Percentiles rank a stretch among this genome's conserved stretches.
phyloP scores from a whole-genome alignment of 2,888 invertebrate genomes.

The Thyatira batis region DNA sequence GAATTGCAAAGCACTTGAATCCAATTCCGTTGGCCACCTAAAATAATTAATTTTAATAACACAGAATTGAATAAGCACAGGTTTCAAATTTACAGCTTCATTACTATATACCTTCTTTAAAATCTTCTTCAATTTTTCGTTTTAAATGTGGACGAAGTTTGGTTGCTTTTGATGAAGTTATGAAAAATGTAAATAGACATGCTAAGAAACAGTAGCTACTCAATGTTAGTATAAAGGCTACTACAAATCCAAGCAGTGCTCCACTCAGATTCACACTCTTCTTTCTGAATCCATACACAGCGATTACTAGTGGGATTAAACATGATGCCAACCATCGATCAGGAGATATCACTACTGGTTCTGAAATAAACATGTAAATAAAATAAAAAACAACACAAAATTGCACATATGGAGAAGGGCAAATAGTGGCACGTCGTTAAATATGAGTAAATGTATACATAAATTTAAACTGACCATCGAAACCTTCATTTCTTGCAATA shows the following conservation, averaged over 20 bases:
- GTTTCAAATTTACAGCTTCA: too few species aligned
- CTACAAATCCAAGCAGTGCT: slow-evolving; percentile 85
- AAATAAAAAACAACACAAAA: slow-evolving; percentile 12
- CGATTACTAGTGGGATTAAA: slow-evolving; percentile 84
- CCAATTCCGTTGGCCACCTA: slow-evolving; percentile 94
- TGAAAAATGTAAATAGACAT: slow-evolving; percentile 88
- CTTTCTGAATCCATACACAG: slow-evolving; percentile 85
- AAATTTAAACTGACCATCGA: slow-evolving; percentile 79
- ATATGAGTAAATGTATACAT: slow-evolving; percentile 6
- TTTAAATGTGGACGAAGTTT: slow-evolving; percentile 87
- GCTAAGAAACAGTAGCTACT: slow-evolving; percentile 90
- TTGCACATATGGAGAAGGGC: not conserved
- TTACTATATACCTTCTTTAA: slow-evolving; percentile 86
- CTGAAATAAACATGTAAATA: slow-evolving; percentile 59
- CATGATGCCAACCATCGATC: slow-evolving; percentile 85
- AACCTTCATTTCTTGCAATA: slow-evolving; percentile 70
- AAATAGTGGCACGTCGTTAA: not conserved
- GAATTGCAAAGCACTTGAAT: slow-evolving; percentile 94
- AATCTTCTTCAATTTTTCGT: slow-evolving; percentile 87
- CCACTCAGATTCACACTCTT: slow-evolving; percentile 88
- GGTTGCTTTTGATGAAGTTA: slow-evolving; percentile 91
- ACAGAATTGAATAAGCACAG: not conserved
- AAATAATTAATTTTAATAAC: slow-evolving; percentile 23
- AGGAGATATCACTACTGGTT: slow-evolving; percentile 83
- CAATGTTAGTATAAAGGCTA: slow-evolving; percentile 90